Evolutionary conservation across 1,140 invertebrate species (phyloP), one percentile per base, ranked within the genome.

Genomic region (Drosophila sp.): DNA sequence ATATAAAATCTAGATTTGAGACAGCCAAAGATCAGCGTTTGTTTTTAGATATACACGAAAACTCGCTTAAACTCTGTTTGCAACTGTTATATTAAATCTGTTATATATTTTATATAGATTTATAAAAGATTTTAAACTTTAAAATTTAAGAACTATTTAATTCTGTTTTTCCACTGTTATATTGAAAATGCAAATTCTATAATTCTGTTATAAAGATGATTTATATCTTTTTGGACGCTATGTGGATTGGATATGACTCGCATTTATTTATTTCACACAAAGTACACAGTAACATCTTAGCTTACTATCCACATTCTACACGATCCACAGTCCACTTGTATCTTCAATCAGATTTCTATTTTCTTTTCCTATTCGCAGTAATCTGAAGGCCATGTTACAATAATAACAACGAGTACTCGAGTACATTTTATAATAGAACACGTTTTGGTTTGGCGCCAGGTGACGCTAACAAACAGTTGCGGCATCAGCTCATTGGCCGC

Each of bases 391-490:
- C 58, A 61, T 13, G 43, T 48, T 9, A 29, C 16, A 13, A 54
- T 13, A 25, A 38, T 2, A 21, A 54, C 32, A 14, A 7, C 34
- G 6, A 36, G 9, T 34, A 2, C 11, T 9, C 27, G 48, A n/a
- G n/a, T 21, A 7, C 36, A 64, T 25, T 29, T 36, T 45, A 59
- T 32, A 69, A 67, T 67, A 36, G 66, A 72, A 38, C 64, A 67
- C 43, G 51, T 56, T 69, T 36, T 36, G 34, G 25, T n/a, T 43
- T 78, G 40, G 34, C 71, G 71, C 71, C 66, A 73, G 64, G 43
- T 73, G 64, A 66, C 71, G 66, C 70, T 69, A 45, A 50, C 6
- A 50, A 45, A 50, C 6, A 50, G 27, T 32, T 50, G 27, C 46
- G 25, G 45, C 56, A 61, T 21, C 58, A 50, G 16, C 18, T 43